phyloP scores from a whole-genome alignment of 2,113 vertebrate species.

The Aleadryas rufinucha region DNA sequence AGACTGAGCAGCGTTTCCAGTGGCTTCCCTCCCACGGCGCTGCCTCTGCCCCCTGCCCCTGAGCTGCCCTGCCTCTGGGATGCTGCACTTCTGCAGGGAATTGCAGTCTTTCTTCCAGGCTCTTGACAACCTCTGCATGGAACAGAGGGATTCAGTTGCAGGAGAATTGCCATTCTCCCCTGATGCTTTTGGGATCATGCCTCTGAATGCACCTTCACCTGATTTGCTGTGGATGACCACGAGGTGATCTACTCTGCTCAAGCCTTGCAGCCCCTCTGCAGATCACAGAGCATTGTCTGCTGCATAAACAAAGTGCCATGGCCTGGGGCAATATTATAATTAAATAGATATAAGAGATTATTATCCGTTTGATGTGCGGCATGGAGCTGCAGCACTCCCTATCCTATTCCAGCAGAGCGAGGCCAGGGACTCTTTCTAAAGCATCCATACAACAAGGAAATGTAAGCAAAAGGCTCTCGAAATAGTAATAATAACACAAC shows the following conservation, averaged over 20 bases:
- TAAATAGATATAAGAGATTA: constrained; percentile 46
- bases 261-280: background rate
- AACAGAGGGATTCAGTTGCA: background rate
- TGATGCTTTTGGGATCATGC: background rate
- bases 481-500: constrained; percentile 52
- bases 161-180: background rate
- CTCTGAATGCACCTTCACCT: background rate
- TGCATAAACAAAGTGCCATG: background rate
- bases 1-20: background rate
- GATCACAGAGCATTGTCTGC: constrained; percentile 5
- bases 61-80: background rate
- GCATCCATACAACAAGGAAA: background rate
- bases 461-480: constrained; percentile 27
- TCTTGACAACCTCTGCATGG: background rate
- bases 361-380: constrained; percentile 12
- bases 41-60: background rate
- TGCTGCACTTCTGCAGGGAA: background rate
- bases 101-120: background rate
- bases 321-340: constrained; percentile 54
- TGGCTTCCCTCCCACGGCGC: accelerated
- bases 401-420: background rate
- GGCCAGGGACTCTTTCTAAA: constrained; percentile 11
- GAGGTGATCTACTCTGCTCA: background rate
- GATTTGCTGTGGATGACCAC: background rate
- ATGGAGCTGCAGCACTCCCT: background rate